These are phyloP conservation scores for Gracilinanus agilis DNA, from an alignment of 2,113 vertebrate genomes.

Conservation along the genomic window DNA sequence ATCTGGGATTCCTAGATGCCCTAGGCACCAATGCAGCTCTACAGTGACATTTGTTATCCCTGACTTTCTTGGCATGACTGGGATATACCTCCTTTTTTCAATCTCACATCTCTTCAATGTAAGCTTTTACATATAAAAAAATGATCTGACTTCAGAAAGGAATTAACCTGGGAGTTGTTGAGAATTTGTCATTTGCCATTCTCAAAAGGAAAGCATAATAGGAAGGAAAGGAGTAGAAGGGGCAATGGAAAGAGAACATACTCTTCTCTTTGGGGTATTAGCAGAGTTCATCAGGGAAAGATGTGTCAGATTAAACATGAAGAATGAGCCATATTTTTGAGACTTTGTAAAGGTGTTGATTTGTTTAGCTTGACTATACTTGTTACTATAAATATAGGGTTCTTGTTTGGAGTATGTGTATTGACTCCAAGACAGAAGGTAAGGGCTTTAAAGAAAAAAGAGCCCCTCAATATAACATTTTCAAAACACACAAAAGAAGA, in stretches of 20 bases:
- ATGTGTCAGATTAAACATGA: neutral
- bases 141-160: neutral
- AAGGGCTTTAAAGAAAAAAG: no score
- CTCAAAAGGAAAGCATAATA: constrained; percentile 32
- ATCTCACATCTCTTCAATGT: neutral
- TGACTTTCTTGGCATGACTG: neutral
- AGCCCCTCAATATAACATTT: neutral
- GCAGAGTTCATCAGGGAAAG: neutral
- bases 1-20: neutral
- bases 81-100: neutral
- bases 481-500: neutral
- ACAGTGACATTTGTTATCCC: neutral
- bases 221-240: neutral
- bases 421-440: no score
- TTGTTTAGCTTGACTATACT: neutral
- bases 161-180: constrained; percentile 2
- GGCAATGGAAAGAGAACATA: neutral
- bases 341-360: neutral
- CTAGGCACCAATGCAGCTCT: neutral
- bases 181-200: constrained; percentile 18
- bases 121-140: neutral
- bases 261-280: neutral
- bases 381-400: neutral
- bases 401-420: neutral
- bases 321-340: neutral